Evolutionary conservation across 2,113 vertebrate species (phyloP).

Genomic region (Lethenteron reissneri): DNA sequence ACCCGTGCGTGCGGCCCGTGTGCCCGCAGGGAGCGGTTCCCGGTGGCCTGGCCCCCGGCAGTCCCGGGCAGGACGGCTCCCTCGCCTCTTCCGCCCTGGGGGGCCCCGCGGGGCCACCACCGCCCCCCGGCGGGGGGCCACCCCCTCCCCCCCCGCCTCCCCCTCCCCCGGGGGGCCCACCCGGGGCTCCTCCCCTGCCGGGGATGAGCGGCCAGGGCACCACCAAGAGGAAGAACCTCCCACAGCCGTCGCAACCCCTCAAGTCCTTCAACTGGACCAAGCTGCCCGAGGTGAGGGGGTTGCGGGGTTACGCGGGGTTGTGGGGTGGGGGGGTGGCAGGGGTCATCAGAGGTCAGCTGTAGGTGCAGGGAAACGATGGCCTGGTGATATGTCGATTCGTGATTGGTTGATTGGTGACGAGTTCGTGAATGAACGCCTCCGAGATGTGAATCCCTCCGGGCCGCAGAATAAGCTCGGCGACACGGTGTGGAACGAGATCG

Average conservation of each 20-base stretch:
- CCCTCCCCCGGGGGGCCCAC: conserved; percentile 48
- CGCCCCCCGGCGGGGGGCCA: conserved; percentile 19
- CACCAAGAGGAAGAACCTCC: conserved; percentile 72
- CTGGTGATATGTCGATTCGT: not conserved
- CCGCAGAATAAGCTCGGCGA: conserved; percentile 56
- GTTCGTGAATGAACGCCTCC: not conserved
- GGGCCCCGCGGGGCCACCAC: conserved; percentile 18
- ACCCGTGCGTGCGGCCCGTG: too few species aligned
- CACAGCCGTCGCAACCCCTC: conserved; percentile 62
- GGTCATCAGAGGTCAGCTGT: not conserved
- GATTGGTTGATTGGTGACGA: not conserved
- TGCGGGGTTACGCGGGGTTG: not conserved
- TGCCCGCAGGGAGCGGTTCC: conserved; percentile 19
- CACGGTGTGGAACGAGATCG: conserved; percentile 80
- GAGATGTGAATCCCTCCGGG: not conserved
- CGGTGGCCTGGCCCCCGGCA: conserved; percentile 15
- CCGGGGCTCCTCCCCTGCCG: conserved; percentile 37
- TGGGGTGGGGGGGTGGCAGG: not conserved
- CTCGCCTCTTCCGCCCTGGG: conserved; percentile 20
- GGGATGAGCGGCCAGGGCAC: conserved; percentile 22
- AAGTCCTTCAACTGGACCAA: conserved; percentile 98
- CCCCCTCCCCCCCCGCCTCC: conserved; percentile 35
- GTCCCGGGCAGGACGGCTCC: conserved; percentile 23
- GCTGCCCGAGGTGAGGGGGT: conserved; percentile 52
- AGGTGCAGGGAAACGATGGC: not conserved